Conservation (phyloP, 2,888 invertebrate genomes). For the Mythimna lalbum region DNA sequence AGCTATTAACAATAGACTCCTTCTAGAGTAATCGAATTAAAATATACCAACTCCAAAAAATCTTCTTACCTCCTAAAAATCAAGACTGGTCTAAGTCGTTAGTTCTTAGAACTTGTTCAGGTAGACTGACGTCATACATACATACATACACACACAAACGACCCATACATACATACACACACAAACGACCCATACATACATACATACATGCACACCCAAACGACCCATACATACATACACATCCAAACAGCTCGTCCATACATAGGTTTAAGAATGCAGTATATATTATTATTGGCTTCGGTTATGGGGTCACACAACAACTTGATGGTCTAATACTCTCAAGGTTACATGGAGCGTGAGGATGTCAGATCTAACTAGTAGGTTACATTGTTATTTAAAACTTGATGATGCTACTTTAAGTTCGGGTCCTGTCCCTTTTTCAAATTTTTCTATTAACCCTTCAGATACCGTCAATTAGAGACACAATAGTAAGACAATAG, state of each 20-base stretch:
- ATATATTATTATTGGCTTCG: slow-evolving; percentile 30
- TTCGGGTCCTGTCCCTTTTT: too few relatives aligned
- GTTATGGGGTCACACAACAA: slow-evolving; percentile 16
- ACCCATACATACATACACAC: not conserved
- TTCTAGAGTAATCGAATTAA: too few relatives aligned
- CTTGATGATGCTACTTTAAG: too few relatives aligned
- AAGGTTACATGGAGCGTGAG: slow-evolving; percentile 19
- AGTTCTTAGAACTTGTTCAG: slow-evolving; percentile 55
- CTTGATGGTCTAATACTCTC: not conserved
- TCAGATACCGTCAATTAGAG: too few relatives aligned
- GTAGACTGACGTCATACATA: slow-evolving; percentile 54
- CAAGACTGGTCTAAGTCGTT: slow-evolving; percentile 53
- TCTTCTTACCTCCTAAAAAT: slow-evolving; percentile 12
- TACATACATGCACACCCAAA: not conserved
- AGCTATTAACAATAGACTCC: too few relatives aligned
- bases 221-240: too few relatives aligned
- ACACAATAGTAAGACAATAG: too few relatives aligned
- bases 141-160: slow-evolving; percentile 15
- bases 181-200: too few relatives aligned
- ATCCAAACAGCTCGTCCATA: not conserved
- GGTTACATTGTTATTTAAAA: not conserved
- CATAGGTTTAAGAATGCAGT: slow-evolving; percentile 33
- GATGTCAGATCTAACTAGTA: slow-evolving; percentile 1
- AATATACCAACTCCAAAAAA: slow-evolving; percentile 14
- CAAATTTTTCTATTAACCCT: too few relatives aligned